phyloP scores from a whole-genome alignment of 2,888 invertebrate species.

The Acronicta alni region DNA sequence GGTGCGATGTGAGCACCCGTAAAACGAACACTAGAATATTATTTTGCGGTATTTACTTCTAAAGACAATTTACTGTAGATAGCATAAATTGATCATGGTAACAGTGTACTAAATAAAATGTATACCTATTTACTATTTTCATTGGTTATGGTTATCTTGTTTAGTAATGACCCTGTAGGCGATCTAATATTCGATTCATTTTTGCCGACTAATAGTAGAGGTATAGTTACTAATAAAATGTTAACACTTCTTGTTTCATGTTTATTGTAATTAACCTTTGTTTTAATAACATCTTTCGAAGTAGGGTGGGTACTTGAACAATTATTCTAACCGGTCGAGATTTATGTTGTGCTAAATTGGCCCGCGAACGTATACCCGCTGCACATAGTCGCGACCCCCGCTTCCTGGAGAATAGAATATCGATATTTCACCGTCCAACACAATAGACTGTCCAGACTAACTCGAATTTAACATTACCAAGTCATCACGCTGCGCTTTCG shows the following conservation, averaged over 20 bases:
- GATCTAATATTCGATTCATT: conserved; percentile 47
- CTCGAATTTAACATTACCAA: not conserved
- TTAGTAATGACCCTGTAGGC: conserved; percentile 48
- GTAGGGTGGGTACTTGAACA: conserved; percentile 58
- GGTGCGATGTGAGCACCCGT: conserved; percentile 49
- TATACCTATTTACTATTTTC: conserved; percentile 43
- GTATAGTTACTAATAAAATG: conserved; percentile 60
- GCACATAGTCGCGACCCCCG: conserved; percentile 41
- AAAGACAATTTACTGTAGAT: conserved; percentile 11
- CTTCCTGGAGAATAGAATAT: conserved; percentile 25
- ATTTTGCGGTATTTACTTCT: conserved; percentile 26
- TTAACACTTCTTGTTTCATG: conserved; percentile 72
- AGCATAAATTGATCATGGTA: conserved; percentile 11
- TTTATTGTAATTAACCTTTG: conserved; percentile 63
- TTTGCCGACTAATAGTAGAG: conserved; percentile 59
- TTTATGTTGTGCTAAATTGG: conserved; percentile 33
- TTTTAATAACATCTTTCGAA: conserved; percentile 43
- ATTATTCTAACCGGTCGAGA: conserved; percentile 34
- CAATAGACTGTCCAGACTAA: conserved; percentile 20
- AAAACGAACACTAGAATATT: conserved; percentile 35
- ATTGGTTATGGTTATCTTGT: conserved; percentile 58
- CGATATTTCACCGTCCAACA: conserved; percentile 2
- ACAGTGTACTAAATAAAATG: conserved; percentile 29
- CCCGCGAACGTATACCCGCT: conserved; percentile 33
- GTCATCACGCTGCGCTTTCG: too few relatives aligned